phyloP scores from a whole-genome alignment of 2,113 vertebrate species.

The Syngnathoides biaculeatus region DNA sequence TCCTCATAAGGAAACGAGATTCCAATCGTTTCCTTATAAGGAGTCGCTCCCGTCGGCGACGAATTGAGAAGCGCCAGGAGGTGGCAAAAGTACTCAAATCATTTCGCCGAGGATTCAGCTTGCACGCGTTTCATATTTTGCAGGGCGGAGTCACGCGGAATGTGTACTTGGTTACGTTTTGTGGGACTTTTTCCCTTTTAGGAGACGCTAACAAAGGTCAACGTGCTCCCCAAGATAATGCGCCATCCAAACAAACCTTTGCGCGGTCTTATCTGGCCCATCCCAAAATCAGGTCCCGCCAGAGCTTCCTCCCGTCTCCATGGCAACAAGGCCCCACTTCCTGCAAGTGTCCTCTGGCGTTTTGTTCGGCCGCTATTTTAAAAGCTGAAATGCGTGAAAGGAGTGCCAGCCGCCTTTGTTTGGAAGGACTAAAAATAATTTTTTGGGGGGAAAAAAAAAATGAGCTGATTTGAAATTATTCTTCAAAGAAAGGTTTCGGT shows the following conservation, averaged over 20 bases:
- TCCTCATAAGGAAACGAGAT: slow-evolving; percentile 22
- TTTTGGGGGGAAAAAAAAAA: background rate
- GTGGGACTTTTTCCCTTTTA: background rate
- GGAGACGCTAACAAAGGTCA: background rate
- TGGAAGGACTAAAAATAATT: background rate
- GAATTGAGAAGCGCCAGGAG: too few relatives aligned
- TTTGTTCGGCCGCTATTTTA: background rate
- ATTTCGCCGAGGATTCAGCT: too few relatives aligned
- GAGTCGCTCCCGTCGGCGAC: slow-evolving; percentile 20
- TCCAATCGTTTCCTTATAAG: slow-evolving; percentile 30
- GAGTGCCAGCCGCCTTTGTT: background rate
- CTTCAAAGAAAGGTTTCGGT: background rate
- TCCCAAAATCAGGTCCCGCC: slow-evolving; percentile 55
- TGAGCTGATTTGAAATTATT: background rate
- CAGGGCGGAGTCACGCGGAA: background rate
- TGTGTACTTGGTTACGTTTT: background rate
- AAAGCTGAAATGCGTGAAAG: background rate
- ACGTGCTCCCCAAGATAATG: slow-evolving; percentile 1
- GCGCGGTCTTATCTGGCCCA: slow-evolving; percentile 50
- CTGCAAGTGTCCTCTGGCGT: slow-evolving; percentile 31
- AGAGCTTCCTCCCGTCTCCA: slow-evolving; percentile 54
- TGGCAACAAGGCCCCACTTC: slow-evolving; percentile 43
- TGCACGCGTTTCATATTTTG: too few relatives aligned
- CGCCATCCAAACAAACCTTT: slow-evolving; percentile 7
- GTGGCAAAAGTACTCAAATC: too few relatives aligned